Base-by-base conservation (phyloP, 2,888 invertebrate genomes). In the Andrena praecox region DNA sequence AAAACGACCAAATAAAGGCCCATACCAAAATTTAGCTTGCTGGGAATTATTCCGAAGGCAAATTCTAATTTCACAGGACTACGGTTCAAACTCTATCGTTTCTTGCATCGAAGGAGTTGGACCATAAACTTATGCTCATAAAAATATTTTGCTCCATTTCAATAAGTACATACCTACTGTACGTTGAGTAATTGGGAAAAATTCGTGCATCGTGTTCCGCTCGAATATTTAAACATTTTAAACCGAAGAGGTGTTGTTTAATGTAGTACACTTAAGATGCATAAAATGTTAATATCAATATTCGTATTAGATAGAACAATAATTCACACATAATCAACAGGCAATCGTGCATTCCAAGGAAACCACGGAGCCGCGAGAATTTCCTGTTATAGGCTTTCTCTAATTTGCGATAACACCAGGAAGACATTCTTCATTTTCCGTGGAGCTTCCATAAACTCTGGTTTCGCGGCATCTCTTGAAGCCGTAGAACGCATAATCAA, bases 311-410 rank as follows among this genome's bases (percentile, higher is more conserved):
- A 27, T 56, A 56, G 10, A 56, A 56, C 3, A 42, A 54, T 8
- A 33, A 35, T 33, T 35, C n/a, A 35, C 31, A 16, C 33, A 10
- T 31, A 56, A 33, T 16, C 54, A 8, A 16, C 69, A 8, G 12
- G 8, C 27, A 27, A 62, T 7, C 42, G 1, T 7, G n/a, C 16
- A 42, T 42, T 35, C 50, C 29, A 24, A 79, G 76, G 62, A 24
- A 31, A 69, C 29, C 8, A 24, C 20, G 20, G 1, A 42, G 68
- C 8, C 27, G 27, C 42, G 27, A 7, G 20, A n/a, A 71, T 63
- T 79, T 79, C 64, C 68, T 59, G 54, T 4, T 2, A 10, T 8
- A 12, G 48, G 79, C 80, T 82, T 82, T 82, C 81, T 82, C 81
- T 62, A 80, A 74, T 80, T 79, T 80, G 33, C 66, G 74, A 72